Evolutionary conservation across 2,888 invertebrate species (phyloP), one percentile per base, ranked within the genome.

Genomic region (Spisula subtruncata): DNA sequence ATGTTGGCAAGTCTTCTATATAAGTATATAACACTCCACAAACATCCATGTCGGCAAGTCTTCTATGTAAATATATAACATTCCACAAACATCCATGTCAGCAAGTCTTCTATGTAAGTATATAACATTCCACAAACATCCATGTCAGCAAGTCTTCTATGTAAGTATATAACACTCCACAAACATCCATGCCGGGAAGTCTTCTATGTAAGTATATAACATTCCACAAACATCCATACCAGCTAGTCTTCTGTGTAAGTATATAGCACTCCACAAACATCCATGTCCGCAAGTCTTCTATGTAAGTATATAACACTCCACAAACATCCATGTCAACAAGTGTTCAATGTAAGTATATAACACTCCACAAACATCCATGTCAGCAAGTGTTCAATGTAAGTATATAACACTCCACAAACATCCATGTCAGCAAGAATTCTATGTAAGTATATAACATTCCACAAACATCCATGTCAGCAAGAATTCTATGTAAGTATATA

Each of bases 271-370:
- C 93, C 93, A 41, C 91, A 89, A 66, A 93, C 93, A 0, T 92
- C 93, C 0, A 35, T 92, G 46, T 89, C 89, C 25, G 90, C 92
- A 6, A 92, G 92, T 75, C 81, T 91, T 35, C 71, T 92, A 14
- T 92, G 93, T 93, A 89, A 92, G 93, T 85, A 81, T 29, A 48
- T 48, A 93, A 91, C 60, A 92, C 92, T 60, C 93, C 92, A 16
- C 89, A 90, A 48, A 93, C 93, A 0, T 93, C 93, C 14, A 66
- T 92, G 18, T 87, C 85, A 35, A 88, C 92, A 10, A 92, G 91
- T 60, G 85, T 91, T 32, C 79, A 92, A 6, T 92, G 93, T 93
- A 89, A 91, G 92, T 92, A 82, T 66, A 48, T 48, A 48, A 48
- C 48, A 12, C 12, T 12, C 5, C 48, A 48, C 48, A 48, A 48